A percentile compares a stretch with the other conserved stretches of the same genome.
These are phyloP conservation scores for Delichon dasypus DNA, from an alignment of 2,797 vertebrate species.

Conservation along the genomic window DNA sequence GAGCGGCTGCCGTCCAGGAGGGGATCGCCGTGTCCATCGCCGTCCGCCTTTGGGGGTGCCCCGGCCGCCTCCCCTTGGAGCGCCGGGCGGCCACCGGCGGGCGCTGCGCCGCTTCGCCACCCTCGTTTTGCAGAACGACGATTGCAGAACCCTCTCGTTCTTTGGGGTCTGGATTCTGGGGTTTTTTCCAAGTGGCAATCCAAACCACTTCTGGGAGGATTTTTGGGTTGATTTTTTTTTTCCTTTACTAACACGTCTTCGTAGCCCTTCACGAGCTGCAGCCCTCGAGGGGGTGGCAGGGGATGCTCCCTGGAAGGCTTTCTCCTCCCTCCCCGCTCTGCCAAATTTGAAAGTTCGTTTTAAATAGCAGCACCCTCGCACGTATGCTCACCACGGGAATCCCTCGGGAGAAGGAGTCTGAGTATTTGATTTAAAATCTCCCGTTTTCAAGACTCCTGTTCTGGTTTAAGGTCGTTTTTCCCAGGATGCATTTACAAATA, in stretches of 20 bases:
- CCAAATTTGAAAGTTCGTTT: neutral
- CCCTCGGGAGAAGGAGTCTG: neutral
- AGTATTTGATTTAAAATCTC: neutral
- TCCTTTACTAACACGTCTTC: neutral
- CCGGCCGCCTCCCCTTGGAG: neutral
- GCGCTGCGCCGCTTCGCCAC: neutral
- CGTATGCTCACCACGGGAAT: neutral
- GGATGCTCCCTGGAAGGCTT: too few relatives aligned
- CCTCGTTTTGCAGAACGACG: neutral
- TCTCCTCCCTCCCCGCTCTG: neutral
- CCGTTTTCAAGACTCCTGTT: neutral
- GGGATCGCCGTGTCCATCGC: neutral
- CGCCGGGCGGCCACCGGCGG: neutral
- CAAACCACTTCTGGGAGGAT: accelerated
- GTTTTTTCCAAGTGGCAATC: neutral
- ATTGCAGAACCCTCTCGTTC: neutral
- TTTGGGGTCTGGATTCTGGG: accelerated
- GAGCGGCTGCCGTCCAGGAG: accelerated
- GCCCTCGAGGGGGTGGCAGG: neutral
- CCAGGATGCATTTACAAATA: neutral
- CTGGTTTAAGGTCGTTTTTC: neutral
- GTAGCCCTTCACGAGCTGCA: neutral
- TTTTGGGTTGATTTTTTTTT: neutral
- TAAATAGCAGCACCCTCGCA: neutral
- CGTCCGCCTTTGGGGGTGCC: neutral